Evolutionary conservation across 2,888 invertebrate genomes (phyloP), one percentile per base, ranked within the genome.

Genomic region (Chloromyia formosa): DNA sequence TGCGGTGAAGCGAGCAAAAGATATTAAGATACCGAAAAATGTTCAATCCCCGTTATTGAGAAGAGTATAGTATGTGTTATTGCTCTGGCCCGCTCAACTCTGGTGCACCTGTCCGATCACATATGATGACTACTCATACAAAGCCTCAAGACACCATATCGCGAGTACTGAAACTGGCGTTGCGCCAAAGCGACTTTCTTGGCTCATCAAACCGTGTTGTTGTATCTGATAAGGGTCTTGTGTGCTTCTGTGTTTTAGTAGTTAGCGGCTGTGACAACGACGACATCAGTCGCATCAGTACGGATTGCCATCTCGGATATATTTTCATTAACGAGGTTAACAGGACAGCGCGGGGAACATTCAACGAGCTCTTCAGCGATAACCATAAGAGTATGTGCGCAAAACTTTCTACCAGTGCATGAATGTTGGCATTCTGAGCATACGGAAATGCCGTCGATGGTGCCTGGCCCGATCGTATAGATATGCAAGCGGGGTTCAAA

Each of bases 341-440:
- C 60, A 27, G 60, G 60, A 60, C 60, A 60, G 60, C 27, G 7
- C 9, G 60, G n/a, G 60, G 60, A 22, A 60, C 60, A 60, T 60
- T 60, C 23, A 60, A 23, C 27, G 27, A 35, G 27, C 23, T 60
- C n/a, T n/a, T n/a, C n/a, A n/a, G 49, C 49, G 49, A 49, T 49
- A 5, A 12, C 49, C 12, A 49, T 49, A 49, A 35, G 27, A 35
- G 27, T 35, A 35, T 49, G 49, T n/a, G 49, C 2, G 49, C 49
- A n/a, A 3, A 49, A 49, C 49, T 49, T 49, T 49, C 49, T 49
- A 49, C 49, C 49, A 49, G 49, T 35, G 12, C 49, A 12, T n/a
- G 12, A 49, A 49, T 49, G 49, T 49, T n/a, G 49, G 49, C 16
- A 49, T 12, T 1, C 49, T 2, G 49, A 49, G 16, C 27, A 49